Percentiles rank a stretch among this genome's conserved stretches.
phyloP scores from a whole-genome alignment of 1,140 invertebrate genomes.

The Drosophila yakuba region DNA sequence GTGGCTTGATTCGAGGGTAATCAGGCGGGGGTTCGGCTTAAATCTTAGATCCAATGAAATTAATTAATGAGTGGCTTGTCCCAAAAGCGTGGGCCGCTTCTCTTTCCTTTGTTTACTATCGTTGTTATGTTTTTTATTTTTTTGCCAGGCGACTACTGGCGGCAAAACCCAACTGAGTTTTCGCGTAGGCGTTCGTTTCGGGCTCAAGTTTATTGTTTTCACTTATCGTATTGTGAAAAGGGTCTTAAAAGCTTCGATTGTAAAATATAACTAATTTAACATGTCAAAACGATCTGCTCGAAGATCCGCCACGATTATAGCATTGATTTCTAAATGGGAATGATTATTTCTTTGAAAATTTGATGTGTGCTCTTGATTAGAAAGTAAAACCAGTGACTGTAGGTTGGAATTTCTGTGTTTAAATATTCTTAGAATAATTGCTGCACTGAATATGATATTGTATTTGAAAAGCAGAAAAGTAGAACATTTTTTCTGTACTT shows the following conservation, averaged over 20 bases:
- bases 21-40: constrained; percentile 2
- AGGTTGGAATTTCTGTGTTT: background rate
- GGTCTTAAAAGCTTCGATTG: constrained; percentile 40
- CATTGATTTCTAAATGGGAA: constrained; percentile 22
- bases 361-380: background rate
- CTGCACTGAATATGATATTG: background rate
- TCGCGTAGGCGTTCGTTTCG: constrained; percentile 24
- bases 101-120: constrained; percentile 27
- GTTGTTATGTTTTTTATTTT: constrained; percentile 5
- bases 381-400: background rate
- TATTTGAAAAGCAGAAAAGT: background rate
- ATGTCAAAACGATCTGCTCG: constrained; percentile 21
- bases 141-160: constrained; percentile 1
- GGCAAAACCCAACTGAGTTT: constrained; percentile 11
- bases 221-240: constrained; percentile 43
- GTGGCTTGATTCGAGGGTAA: constrained; percentile 5
- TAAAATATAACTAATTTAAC: constrained; percentile 36
- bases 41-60: constrained; percentile 67
- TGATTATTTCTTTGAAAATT: background rate
- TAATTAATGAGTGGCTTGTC: constrained; percentile 55
- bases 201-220: constrained; percentile 42
- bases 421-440: background rate
- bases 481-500: background rate
- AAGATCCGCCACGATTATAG: constrained; percentile 29
- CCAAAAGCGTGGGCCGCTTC: constrained; percentile 24